Percentiles rank a stretch among this genome's conserved stretches.
Evolutionary conservation across 1,140 invertebrate genomes (phyloP).

Genomic region (Microplitis mediator): DNA sequence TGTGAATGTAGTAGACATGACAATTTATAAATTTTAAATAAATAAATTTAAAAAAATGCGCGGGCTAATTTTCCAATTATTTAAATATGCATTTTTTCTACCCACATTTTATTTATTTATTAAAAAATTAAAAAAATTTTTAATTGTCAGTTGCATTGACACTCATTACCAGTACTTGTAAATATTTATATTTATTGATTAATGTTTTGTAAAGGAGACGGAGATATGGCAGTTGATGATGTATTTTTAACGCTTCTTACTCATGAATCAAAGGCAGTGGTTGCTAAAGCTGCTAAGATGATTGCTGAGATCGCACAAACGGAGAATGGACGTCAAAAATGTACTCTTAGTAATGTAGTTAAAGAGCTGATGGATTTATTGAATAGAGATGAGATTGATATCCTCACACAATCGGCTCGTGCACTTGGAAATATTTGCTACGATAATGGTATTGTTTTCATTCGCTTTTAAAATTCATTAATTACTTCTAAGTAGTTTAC

Average conservation of each 20-base stretch:
- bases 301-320: constrained; percentile 77
- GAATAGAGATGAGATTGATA: constrained; percentile 59
- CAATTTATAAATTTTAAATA: no score
- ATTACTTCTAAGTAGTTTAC: not conserved
- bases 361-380: constrained; percentile 65
- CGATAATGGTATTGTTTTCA: constrained; percentile 74
- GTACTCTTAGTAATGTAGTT: constrained; percentile 67
- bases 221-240: constrained; percentile 43
- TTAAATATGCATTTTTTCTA: no score
- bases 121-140: no score
- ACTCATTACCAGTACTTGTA: no score
- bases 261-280: constrained; percentile 43
- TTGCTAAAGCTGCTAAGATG: constrained; percentile 64
- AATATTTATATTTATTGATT: not conserved
- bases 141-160: no score
- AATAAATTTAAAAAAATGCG: no score
- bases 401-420: constrained; percentile 75
- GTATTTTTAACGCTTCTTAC: constrained; percentile 47
- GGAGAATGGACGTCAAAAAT: constrained; percentile 70
- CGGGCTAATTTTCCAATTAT: no score
- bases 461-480: constrained; percentile 11
- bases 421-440: constrained; percentile 88
- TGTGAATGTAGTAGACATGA: no score
- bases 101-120: no score
- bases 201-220: constrained; percentile 38